Percentiles rank a stretch among this genome's conserved stretches.
Conservation (phyloP, 1,140 invertebrate genomes). For the Homarus americanus region DNA sequence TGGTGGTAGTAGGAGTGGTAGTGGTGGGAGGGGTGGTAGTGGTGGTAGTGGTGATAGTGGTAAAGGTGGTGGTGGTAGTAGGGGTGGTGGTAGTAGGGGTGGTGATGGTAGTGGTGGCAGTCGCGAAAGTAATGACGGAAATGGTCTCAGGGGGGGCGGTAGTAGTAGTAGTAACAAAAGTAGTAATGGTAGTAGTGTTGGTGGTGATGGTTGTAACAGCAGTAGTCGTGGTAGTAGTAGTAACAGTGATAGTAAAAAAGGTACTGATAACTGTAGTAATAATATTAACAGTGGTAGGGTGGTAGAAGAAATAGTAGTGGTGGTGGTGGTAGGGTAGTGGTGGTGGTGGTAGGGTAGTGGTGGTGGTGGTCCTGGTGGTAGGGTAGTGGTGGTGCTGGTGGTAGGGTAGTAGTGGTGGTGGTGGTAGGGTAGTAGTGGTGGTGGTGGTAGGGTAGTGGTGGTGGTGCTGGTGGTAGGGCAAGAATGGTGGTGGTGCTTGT, state of each 20-base stretch:
- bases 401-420: not conserved
- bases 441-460: too few relatives aligned
- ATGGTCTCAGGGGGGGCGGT: too few relatives aligned
- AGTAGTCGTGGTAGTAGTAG: not conserved
- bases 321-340: not conserved
- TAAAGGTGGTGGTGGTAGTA: too few relatives aligned
- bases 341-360: not conserved
- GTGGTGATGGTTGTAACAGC: not conserved
- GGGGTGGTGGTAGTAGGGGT: too few relatives aligned
- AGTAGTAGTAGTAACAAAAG: not conserved
- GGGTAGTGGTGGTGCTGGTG: not conserved
- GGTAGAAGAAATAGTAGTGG: too few relatives aligned
- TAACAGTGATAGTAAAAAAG: not conserved
- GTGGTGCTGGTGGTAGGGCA: too few relatives aligned
- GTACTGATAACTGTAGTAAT: not conserved
- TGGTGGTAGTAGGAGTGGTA: too few relatives aligned
- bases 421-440: not conserved
- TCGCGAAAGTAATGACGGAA: too few relatives aligned
- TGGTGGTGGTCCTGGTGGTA: not conserved
- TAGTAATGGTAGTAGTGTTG: not conserved
- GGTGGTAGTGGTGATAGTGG: too few relatives aligned
- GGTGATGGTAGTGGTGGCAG: too few relatives aligned
- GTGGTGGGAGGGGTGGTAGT: too few relatives aligned
- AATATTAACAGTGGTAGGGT: slow-evolving; percentile 8
- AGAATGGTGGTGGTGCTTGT: too few relatives aligned